These are phyloP conservation scores for Cydia pomonella DNA, from an alignment of 1,140 invertebrate species.

Conservation along the genomic window DNA sequence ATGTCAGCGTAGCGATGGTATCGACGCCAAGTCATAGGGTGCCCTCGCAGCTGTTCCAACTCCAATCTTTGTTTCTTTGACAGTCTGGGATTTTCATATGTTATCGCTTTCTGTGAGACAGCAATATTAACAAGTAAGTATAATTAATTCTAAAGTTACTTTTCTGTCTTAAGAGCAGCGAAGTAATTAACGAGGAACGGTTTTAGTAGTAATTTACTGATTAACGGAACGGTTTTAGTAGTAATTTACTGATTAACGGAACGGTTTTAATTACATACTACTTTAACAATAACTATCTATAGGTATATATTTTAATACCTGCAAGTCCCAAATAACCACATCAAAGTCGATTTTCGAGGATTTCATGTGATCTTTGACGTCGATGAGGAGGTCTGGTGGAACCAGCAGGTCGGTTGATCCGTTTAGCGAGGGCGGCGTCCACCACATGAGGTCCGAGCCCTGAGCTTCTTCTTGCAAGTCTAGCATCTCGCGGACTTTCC, in stretches of 20 bases:
- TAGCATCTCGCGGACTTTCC: constrained; percentile 69
- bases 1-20: constrained; percentile 87
- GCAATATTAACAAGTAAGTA: constrained; percentile 11
- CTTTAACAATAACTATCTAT: too few species aligned
- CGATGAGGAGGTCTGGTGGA: constrained; percentile 83
- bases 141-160: background rate
- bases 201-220: too few species aligned
- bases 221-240: too few species aligned
- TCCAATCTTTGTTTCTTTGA: constrained; percentile 83
- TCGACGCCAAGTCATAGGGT: constrained; percentile 86
- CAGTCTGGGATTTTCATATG: constrained; percentile 84
- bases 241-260: too few species aligned
- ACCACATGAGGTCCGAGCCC: constrained; percentile 78
- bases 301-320: too few species aligned
- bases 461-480: constrained; percentile 75
- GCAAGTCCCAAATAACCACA: constrained; percentile 87
- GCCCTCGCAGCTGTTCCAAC: constrained; percentile 79
- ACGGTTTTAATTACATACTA: too few species aligned
- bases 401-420: constrained; percentile 87
- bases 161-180: too few species aligned
- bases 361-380: constrained; percentile 84
- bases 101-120: constrained; percentile 83
- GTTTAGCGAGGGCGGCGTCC: constrained; percentile 78
- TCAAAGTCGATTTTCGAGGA: constrained; percentile 84
- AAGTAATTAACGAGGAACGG: too few species aligned